Evolutionary conservation across 2,888 invertebrate genomes (phyloP), one percentile per base, ranked within the genome.

Genomic region (Mythimna impura): DNA sequence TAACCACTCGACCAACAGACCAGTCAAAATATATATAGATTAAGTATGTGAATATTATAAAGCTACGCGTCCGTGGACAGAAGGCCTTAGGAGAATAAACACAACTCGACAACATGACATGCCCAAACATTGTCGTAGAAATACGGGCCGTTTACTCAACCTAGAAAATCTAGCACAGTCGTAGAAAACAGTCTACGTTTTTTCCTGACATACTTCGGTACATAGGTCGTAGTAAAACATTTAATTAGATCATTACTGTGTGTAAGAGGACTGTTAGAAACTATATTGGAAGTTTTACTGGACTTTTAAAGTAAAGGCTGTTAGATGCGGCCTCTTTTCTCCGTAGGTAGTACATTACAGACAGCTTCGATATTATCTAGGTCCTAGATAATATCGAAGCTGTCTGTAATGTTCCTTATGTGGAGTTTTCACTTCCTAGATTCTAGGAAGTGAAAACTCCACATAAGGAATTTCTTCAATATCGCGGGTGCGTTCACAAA

Each of bases 201-300:
- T 52, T 40, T 52, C 34, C 14, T 20, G 9, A 34, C 34, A 20
- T 20, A 30, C 61, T 58, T 58, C 17, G 7, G 8, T 25, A 7
- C 57, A 54, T 36, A 66, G 8, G n/a, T 12, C 36, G 14, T 22
- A 64, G 71, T 61, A 55, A 82, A 73, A 66, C 60, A 36, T 69
- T 79, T 79, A 52, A 80, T 79, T 62, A 68, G 25, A 52, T 8
- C 66, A 62, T 73, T 50, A 70, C 57, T 66, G 4, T 25, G n/a
- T 52, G n/a, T 62, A 20, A 65, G 63, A 70, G 52, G 36, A n/a
- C 55, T 17, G 1, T 73, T 64, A 58, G 17, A 69, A 57, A 66
- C 57, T 40, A 67, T 58, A 80, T 61, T 57, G 52, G 36, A 66
- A 58, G 10, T 64, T 83, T 73, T 43, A 80, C 52, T 36, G 64